Conservation (phyloP, 2,888 invertebrate species). For the Rhingia campestris region DNA sequence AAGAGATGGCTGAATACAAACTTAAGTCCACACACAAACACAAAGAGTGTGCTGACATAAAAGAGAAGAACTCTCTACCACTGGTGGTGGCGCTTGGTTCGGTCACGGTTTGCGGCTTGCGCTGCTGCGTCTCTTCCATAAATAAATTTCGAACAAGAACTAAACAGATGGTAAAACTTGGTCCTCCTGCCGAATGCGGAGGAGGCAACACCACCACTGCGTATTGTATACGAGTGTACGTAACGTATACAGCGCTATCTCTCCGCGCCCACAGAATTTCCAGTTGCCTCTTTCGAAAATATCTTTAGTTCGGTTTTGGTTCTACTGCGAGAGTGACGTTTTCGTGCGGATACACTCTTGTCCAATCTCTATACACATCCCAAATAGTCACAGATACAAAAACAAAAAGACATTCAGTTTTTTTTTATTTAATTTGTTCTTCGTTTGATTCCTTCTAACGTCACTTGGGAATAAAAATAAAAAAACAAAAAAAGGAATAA, state of each 20-base stretch:
- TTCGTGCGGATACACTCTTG: slow-evolving; percentile 55
- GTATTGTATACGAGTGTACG: not conserved
- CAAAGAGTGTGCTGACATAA: not conserved
- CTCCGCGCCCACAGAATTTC: slow-evolving; percentile 44
- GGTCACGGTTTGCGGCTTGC: too few species aligned
- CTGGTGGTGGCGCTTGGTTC: not conserved
- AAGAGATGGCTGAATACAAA: slow-evolving; percentile 4
- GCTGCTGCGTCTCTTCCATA: slow-evolving; percentile 19
- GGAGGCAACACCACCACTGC: slow-evolving; percentile 17
- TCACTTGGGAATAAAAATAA: slow-evolving; percentile 4
- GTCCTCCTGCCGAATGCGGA: slow-evolving; percentile 44
- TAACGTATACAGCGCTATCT: slow-evolving; percentile 16
- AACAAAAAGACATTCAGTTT: slow-evolving; percentile 29
- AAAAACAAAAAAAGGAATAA: slow-evolving; percentile 2
- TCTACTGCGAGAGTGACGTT: slow-evolving; percentile 60
- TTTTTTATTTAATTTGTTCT: slow-evolving; percentile 17
- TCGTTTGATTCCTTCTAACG: slow-evolving; percentile 38
- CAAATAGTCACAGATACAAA: slow-evolving; percentile 50
- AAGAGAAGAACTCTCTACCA: not conserved
- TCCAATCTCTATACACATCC: slow-evolving; percentile 42
- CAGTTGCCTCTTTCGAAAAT: slow-evolving; percentile 70
- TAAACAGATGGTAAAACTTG: slow-evolving; percentile 59
- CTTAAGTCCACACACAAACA: not conserved
- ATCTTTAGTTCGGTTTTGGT: slow-evolving; percentile 70
- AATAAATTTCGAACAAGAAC: slow-evolving; percentile 46